These are phyloP conservation scores for Cairina moschata DNA, from an alignment of 2,113 vertebrate species.

Conservation along the genomic window DNA sequence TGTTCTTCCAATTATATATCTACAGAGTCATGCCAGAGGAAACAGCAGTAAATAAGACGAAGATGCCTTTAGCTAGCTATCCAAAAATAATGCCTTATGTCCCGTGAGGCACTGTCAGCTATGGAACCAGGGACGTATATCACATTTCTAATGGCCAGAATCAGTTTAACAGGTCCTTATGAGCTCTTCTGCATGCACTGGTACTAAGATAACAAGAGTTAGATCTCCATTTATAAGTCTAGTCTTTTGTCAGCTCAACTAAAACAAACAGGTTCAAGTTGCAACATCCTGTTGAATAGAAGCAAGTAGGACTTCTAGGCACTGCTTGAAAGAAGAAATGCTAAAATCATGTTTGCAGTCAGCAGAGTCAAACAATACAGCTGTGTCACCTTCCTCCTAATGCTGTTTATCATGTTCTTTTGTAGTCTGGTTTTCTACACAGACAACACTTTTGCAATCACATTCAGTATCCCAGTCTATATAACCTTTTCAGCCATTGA, in stretches of 20 bases:
- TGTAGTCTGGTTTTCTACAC: background rate
- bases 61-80: slow-evolving; percentile 8
- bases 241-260: slow-evolving; percentile 1
- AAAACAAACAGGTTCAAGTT: background rate
- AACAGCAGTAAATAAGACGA: background rate
- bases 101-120: background rate
- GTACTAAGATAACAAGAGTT: background rate
- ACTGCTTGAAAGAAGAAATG: slow-evolving; percentile 17
- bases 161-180: background rate
- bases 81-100: background rate
- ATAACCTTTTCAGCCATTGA: background rate
- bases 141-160: background rate
- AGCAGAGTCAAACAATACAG: background rate
- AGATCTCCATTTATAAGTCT: background rate
- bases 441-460: background rate
- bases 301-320: background rate
- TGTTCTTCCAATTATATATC: slow-evolving; percentile 37
- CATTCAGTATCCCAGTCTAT: background rate
- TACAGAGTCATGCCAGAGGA: background rate
- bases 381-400: background rate
- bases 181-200: background rate
- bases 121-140: background rate
- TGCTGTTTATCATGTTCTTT: background rate
- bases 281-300: background rate
- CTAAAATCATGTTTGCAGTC: slow-evolving; percentile 8